These are phyloP conservation scores for Oreocharis arfaki DNA, from an alignment of 2,113 vertebrate species.

Conservation along the genomic window DNA sequence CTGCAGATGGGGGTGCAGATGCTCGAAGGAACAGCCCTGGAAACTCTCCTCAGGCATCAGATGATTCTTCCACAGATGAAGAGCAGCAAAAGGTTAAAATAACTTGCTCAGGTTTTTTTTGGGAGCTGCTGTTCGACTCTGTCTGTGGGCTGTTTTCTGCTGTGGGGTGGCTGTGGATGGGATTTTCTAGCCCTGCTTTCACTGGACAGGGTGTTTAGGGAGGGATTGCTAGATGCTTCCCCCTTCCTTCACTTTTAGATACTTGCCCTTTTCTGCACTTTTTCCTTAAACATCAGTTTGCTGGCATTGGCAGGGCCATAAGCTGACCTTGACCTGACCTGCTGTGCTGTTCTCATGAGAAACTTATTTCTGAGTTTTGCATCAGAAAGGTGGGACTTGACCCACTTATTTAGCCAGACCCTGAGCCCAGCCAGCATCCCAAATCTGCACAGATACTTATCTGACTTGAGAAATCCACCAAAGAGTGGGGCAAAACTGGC, in stretches of 20 bases:
- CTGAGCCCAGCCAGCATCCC: not conserved
- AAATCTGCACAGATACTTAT: accelerated
- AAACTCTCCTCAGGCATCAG: constrained; percentile 65
- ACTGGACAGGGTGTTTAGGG: not conserved
- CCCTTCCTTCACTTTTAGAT: not conserved
- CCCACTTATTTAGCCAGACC: not conserved
- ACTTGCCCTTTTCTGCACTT: not conserved
- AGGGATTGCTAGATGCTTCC: not conserved
- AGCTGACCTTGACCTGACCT: not conserved
- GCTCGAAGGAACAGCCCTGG: constrained; percentile 58
- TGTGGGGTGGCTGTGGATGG: not conserved
- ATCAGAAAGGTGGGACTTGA: not conserved
- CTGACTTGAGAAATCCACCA: not conserved
- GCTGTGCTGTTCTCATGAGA: not conserved
- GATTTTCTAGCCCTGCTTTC: not conserved
- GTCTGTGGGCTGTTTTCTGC: not conserved
- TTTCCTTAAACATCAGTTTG: not conserved
- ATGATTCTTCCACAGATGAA: constrained; percentile 74
- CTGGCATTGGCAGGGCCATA: not conserved
- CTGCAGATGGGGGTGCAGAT: constrained; percentile 34
- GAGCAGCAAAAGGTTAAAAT: constrained; percentile 77
- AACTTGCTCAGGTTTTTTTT: not conserved
- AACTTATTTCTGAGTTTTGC: not conserved
- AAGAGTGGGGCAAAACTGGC: not conserved
- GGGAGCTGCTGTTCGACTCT: not conserved